These are phyloP conservation scores for Lamproptera curius DNA, from an alignment of 2,888 invertebrate genomes.

Conservation along the genomic window DNA sequence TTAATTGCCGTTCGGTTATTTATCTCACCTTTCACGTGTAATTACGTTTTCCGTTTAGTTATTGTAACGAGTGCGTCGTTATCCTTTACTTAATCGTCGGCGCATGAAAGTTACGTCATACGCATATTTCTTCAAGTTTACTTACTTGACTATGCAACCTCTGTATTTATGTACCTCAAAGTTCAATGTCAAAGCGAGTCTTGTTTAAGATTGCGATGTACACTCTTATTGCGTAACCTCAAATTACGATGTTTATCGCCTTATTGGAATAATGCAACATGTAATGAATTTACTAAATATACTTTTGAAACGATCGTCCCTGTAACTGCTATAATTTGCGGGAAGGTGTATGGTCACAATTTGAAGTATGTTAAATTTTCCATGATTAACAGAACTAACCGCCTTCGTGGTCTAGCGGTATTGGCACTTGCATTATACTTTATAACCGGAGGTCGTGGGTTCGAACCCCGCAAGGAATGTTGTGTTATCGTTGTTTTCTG, in stretches of 20 bases:
- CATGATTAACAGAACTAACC: too few species aligned
- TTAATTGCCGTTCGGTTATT: slow-evolving; percentile 2
- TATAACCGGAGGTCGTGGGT: too few species aligned
- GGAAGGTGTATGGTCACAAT: too few species aligned
- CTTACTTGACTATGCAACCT: slow-evolving; percentile 15
- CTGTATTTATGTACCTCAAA: slow-evolving; percentile 12
- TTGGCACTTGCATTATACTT: too few species aligned
- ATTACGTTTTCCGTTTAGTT: slow-evolving; percentile 10
- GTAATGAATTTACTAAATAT: neutral
- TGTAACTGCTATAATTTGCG: too few species aligned
- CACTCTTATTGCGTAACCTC: slow-evolving; percentile 9
- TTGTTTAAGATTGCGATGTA: slow-evolving; percentile 11
- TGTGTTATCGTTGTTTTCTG: too few species aligned
- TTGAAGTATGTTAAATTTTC: too few species aligned
- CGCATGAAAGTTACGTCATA: slow-evolving; percentile 22
- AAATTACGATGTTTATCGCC: too few species aligned
- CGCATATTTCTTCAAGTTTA: slow-evolving; percentile 16
- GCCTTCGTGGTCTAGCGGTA: too few species aligned
- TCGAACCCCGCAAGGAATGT: too few species aligned
- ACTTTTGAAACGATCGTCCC: too few species aligned
- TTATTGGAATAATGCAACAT: too few species aligned
- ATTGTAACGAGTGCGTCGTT: slow-evolving; percentile 9
- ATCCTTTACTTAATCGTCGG: slow-evolving; percentile 20
- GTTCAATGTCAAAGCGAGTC: slow-evolving; percentile 21
- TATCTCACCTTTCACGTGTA: slow-evolving; percentile 4